Evolutionary conservation across 2,797 vertebrate species (phyloP).

Genomic region (Chrosomus eos): DNA sequence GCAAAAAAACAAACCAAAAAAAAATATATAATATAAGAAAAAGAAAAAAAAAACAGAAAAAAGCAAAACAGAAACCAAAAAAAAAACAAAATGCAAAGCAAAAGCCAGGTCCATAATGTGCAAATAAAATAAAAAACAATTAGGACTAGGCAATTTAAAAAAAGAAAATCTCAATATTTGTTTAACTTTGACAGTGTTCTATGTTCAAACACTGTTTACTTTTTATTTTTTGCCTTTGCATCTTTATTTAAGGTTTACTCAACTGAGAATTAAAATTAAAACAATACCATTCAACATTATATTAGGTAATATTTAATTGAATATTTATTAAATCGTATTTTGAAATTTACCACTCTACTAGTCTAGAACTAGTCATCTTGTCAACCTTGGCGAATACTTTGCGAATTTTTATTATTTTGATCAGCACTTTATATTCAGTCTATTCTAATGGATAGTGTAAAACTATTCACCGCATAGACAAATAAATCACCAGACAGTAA

Average conservation of each 20-base stretch:
- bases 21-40: accelerated
- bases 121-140: not conserved
- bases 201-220: not conserved
- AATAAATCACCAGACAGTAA: not conserved
- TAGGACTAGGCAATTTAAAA: not conserved
- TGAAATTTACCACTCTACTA: not conserved
- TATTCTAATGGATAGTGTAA: not conserved
- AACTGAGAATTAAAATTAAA: not conserved
- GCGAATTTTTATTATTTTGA: not conserved
- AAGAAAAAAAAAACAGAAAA: not conserved
- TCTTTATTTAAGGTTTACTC: not conserved
- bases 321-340: not conserved
- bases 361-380: too few relatives aligned
- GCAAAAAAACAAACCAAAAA: not conserved
- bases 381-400: not conserved
- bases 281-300: not conserved
- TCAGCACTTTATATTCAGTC: not conserved
- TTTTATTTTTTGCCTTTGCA: not conserved
- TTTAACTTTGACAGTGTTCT: not conserved
- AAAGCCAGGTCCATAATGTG: not conserved
- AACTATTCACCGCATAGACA: not conserved
- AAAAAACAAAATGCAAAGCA: not conserved
- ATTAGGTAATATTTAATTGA: not conserved
- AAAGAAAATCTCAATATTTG: not conserved
- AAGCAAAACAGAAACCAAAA: not conserved